A percentile compares a stretch with the other conserved stretches of the same genome.
Evolutionary conservation across 2,113 vertebrate species (phyloP).

Genomic region (western clawed frog (Xenopus tropicalis)): DNA sequence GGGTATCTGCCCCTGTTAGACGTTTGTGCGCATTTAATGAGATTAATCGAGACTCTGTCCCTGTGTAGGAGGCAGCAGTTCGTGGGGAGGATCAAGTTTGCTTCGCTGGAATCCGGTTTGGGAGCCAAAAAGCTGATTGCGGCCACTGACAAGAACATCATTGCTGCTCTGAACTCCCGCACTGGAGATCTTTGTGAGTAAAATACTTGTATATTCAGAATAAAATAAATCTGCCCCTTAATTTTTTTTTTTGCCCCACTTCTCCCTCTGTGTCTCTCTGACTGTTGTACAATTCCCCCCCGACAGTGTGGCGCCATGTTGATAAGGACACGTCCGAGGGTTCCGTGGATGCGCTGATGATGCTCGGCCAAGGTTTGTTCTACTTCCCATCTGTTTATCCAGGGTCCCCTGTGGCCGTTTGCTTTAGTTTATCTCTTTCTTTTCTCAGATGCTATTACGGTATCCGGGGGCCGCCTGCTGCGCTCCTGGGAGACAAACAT

Average conservation of each 20-base stretch:
- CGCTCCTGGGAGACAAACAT: constrained; percentile 93
- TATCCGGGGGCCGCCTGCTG: constrained; percentile 80
- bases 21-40: too few species aligned
- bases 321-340: constrained; percentile 85
- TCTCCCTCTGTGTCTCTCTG: too few species aligned
- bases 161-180: constrained; percentile 85
- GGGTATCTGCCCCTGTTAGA: too few species aligned
- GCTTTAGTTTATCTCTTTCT: not conserved
- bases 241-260: not conserved
- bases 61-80: constrained; percentile 86
- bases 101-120: constrained; percentile 80
- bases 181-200: constrained; percentile 89
- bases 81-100: constrained; percentile 87
- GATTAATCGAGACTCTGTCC: too few species aligned
- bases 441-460: constrained; percentile 78
- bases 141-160: constrained; percentile 88
- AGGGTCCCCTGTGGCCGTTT: not conserved
- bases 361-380: constrained; percentile 82
- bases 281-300: too few species aligned
- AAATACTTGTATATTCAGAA: fast-evolving
- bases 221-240: too few species aligned
- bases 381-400: not conserved
- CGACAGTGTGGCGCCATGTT: constrained; percentile 89
- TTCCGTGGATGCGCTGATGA: constrained; percentile 76
- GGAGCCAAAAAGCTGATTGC: constrained; percentile 88